These are phyloP conservation scores for Chrysoperla carnea DNA, from an alignment of 1,140 invertebrate genomes.

Conservation along the genomic window DNA sequence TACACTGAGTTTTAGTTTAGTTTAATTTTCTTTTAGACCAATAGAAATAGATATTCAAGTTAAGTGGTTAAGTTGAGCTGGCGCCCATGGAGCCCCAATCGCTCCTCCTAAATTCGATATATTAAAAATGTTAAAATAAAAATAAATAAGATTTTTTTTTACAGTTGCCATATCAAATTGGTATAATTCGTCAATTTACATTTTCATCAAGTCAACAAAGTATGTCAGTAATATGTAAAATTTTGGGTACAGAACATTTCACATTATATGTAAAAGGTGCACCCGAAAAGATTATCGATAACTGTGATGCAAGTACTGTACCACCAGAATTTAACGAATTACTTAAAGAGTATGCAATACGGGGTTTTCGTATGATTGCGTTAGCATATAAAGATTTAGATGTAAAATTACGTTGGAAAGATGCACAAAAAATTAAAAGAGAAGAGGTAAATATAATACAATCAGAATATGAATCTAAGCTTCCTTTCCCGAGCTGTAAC, in stretches of 20 bases:
- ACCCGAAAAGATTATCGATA: slow-evolving; percentile 63
- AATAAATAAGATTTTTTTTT: slow-evolving; percentile 6
- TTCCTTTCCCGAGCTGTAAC: no score
- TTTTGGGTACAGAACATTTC: slow-evolving; percentile 57
- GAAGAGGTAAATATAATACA: slow-evolving; percentile 26
- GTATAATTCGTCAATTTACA: slow-evolving; percentile 76
- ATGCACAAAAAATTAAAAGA: slow-evolving; percentile 33
- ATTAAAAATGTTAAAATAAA: no score
- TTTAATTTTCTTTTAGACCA: no score
- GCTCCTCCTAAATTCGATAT: no score
- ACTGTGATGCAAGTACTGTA: slow-evolving; percentile 29
- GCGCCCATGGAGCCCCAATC: no score
- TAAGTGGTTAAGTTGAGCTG: no score
- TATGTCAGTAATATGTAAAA: slow-evolving; percentile 80
- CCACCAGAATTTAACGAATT: slow-evolving; percentile 51
- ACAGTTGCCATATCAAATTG: slow-evolving; percentile 36
- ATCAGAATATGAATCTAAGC: slow-evolving; percentile 29
- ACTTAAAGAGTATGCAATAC: slow-evolving; percentile 64
- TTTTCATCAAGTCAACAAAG: slow-evolving; percentile 78
- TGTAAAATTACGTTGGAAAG: slow-evolving; percentile 35
- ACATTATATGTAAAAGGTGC: slow-evolving; percentile 80
- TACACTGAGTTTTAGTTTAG: no score
- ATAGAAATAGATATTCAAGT: no score
- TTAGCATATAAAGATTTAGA: slow-evolving; percentile 52
- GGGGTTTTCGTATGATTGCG: slow-evolving; percentile 79